Conservation (phyloP, 1,140 invertebrate genomes). For the Ceratina japonica region DNA sequence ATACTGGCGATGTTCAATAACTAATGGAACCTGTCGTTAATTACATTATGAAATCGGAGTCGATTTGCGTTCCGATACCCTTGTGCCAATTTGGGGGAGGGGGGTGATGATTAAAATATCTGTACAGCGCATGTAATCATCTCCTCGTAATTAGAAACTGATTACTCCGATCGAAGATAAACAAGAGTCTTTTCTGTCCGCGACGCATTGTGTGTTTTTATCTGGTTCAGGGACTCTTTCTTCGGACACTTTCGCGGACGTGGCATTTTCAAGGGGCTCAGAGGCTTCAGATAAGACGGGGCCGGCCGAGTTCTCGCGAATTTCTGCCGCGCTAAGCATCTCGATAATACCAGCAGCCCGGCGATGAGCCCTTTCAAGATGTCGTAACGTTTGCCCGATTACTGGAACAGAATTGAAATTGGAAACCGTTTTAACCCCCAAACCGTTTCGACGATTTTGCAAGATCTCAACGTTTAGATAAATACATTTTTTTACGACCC, state of each 20-base stretch:
- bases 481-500: too few species aligned
- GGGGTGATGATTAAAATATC: conserved; percentile 4
- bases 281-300: conserved; percentile 27
- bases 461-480: too few species aligned
- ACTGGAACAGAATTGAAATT: neutral
- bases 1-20: neutral
- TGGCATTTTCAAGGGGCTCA: conserved; percentile 13
- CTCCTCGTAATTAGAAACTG: conserved; percentile 73
- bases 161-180: conserved; percentile 60
- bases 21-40: conserved; percentile 21
- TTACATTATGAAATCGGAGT: conserved; percentile 15
- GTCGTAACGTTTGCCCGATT: neutral
- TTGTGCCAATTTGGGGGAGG: neutral
- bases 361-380: neutral
- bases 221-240: conserved; percentile 6
- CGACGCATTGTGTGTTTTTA: neutral
- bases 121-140: too few species aligned
- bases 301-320: conserved; percentile 4
- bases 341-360: neutral
- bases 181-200: neutral
- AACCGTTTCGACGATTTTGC: neutral
- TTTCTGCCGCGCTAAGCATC: conserved; percentile 2
- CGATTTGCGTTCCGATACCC: neutral
- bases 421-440: neutral
- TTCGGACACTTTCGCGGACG: conserved; percentile 27